Evolutionary conservation across 2,113 vertebrate species (phyloP).

Genomic region (Odontophorus gujanensis): DNA sequence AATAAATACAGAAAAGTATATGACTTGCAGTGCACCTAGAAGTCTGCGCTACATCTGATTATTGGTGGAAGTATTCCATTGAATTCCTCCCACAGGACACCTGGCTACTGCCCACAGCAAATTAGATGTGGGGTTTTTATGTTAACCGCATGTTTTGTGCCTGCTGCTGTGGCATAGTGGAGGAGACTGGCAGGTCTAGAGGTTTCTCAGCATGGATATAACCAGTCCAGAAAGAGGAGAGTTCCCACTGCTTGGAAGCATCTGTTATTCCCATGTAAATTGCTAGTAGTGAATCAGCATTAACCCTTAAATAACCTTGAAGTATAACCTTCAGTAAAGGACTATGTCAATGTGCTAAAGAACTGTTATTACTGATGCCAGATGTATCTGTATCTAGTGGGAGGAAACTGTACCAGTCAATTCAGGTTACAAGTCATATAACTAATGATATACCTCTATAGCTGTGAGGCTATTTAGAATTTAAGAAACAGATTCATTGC

Average conservation of each 20-base stretch:
- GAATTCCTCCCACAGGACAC: not conserved
- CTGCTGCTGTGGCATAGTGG: rapidly evolving
- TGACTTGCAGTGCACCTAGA: not conserved
- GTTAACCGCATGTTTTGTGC: not conserved
- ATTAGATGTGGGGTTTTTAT: not conserved
- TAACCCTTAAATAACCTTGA: not conserved
- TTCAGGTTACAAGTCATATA: not conserved
- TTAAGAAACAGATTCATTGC: not conserved
- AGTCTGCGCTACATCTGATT: not conserved
- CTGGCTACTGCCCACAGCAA: not conserved
- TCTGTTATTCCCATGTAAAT: not conserved
- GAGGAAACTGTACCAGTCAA: not conserved
- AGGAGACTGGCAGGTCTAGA: not conserved
- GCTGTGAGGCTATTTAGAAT: not conserved
- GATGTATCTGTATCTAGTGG: not conserved
- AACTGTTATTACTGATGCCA: not conserved
- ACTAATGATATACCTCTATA: not conserved
- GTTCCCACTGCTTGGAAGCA: not conserved
- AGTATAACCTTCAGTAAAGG: not conserved
- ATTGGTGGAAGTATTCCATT: not conserved
- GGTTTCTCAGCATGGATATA: not conserved
- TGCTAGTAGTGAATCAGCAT: not conserved
- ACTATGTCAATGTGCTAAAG: not conserved
- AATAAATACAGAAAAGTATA: not conserved
- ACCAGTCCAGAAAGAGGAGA: not conserved